Conservation (phyloP, 1,140 invertebrate species). For the Drosophila seguyi region DNA sequence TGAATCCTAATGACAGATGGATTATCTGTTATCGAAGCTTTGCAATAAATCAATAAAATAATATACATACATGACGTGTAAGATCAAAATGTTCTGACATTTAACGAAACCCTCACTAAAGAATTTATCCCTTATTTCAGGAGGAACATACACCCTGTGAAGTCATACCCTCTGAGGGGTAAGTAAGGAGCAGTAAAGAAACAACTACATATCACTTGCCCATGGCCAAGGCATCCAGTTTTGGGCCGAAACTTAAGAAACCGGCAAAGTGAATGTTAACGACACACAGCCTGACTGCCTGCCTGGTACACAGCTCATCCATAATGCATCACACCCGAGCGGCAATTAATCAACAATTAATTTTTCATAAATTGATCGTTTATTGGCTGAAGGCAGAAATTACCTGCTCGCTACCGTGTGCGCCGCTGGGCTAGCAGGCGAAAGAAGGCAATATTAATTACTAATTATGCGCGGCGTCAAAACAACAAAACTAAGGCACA, state of each 20-base stretch:
- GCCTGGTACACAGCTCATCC: conserved; percentile 25
- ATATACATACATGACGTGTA: neutral
- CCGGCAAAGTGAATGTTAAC: conserved; percentile 39
- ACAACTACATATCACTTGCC: conserved; percentile 1
- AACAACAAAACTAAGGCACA: conserved; percentile 70
- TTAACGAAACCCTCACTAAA: neutral
- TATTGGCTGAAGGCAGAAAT: conserved; percentile 38
- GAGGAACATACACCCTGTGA: neutral
- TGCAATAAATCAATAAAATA: neutral
- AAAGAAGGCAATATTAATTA: conserved; percentile 58
- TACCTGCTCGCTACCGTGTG: conserved; percentile 64
- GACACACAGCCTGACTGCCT: neutral
- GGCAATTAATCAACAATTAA: conserved; percentile 79
- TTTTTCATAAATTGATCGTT: conserved; percentile 61
- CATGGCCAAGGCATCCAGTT: conserved; percentile 7
- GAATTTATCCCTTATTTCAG: neutral
- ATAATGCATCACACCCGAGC: conserved; percentile 44
- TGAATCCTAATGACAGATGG: neutral
- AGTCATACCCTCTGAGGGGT: neutral
- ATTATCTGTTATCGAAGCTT: neutral
- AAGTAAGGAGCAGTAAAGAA: neutral
- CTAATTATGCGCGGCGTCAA: conserved; percentile 77
- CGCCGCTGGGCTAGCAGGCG: conserved; percentile 18
- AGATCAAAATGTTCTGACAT: too few species aligned
- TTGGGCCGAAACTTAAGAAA: conserved; percentile 7